Evolutionary conservation across 1,140 invertebrate species (phyloP).

Genomic region (Drosophila arawakana): DNA sequence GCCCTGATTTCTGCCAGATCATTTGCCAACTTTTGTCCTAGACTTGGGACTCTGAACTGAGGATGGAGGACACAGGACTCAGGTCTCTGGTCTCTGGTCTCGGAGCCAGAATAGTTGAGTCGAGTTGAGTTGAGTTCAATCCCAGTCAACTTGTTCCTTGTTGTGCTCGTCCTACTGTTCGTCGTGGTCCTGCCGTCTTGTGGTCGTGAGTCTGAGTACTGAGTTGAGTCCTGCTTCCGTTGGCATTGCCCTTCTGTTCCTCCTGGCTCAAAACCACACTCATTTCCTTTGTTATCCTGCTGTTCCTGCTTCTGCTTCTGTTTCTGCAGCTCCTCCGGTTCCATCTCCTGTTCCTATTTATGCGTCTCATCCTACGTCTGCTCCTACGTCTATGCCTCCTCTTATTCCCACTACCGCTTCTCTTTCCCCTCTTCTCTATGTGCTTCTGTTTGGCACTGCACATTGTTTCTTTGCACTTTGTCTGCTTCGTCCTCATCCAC

Average conservation of each 20-base stretch:
- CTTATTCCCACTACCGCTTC: no score
- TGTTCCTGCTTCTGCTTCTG: slow-evolving; percentile 25
- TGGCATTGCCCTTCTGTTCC: neutral
- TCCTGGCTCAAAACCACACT: slow-evolving; percentile 60
- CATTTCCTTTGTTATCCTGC: slow-evolving; percentile 57
- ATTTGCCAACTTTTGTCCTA: slow-evolving; percentile 69
- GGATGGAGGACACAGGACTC: no score
- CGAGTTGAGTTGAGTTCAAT: neutral
- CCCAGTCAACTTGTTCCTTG: slow-evolving; percentile 19
- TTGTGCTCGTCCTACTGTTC: no score
- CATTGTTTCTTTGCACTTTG: slow-evolving; percentile 72
- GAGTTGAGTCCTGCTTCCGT: neutral
- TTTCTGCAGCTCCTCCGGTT: no score
- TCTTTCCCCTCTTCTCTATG: no score
- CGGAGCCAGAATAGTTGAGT: neutral
- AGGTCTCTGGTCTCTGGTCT: no score
- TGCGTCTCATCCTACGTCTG: neutral
- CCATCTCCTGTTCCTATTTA: no score
- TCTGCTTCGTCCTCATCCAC: neutral
- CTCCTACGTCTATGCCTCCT: no score
- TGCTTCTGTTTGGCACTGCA: slow-evolving; percentile 62
- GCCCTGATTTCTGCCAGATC: slow-evolving; percentile 78
- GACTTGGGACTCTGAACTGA: no score
- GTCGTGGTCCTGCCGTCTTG: slow-evolving; percentile 4
- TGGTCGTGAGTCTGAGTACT: slow-evolving; percentile 13